phyloP scores from a whole-genome alignment of 2,113 vertebrate genomes.

The Chroicocephalus ridibundus region DNA sequence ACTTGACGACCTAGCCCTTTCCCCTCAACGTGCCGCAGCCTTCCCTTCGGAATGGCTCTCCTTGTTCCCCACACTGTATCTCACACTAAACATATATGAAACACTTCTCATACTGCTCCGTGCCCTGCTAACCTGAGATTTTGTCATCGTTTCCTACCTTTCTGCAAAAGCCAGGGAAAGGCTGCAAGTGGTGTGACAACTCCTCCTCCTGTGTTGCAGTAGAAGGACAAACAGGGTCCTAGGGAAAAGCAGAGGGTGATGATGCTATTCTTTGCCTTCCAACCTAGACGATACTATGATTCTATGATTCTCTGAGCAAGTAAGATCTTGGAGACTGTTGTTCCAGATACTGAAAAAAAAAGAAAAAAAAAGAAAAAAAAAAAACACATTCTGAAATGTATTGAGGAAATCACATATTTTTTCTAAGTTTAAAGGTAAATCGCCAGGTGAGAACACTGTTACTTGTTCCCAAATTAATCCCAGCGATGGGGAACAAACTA shows the following conservation, averaged over 20 bases:
- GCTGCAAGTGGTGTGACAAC: background rate
- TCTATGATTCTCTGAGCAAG: background rate
- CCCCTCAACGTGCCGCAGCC: rapidly evolving
- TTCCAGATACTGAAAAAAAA: background rate
- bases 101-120: background rate
- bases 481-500: background rate
- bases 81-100: rapidly evolving
- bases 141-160: background rate
- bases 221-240: background rate
- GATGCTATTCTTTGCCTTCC: background rate
- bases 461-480: background rate
- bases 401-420: background rate
- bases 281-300: too few relatives aligned
- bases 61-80: background rate
- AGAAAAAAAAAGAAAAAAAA: background rate
- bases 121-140: background rate
- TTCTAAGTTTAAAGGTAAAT: background rate
- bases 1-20: background rate
- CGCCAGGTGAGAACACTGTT: background rate
- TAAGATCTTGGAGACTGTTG: background rate
- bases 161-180: background rate
- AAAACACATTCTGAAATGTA: background rate
- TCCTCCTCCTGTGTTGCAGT: background rate
- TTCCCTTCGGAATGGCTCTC: background rate
- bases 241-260: background rate